Evolutionary conservation across 2,113 vertebrate species (phyloP).

Genomic region (Macrotus californicus): DNA sequence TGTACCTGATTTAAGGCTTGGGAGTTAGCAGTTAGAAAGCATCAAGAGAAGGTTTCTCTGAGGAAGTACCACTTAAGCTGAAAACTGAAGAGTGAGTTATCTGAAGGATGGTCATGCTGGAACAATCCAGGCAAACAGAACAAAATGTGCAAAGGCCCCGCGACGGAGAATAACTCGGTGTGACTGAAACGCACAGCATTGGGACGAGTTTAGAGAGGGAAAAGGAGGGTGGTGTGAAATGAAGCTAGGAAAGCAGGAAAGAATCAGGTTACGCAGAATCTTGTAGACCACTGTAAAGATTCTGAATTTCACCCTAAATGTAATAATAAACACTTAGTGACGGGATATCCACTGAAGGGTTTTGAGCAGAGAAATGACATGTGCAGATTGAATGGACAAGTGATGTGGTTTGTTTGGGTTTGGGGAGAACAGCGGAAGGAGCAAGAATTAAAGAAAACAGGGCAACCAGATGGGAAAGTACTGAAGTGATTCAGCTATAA

Average conservation of each 20-base stretch:
- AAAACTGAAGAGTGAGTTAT: conserved; percentile 24
- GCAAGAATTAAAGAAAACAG: not conserved
- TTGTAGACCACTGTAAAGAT: not conserved
- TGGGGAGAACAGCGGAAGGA: not conserved
- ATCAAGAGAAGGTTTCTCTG: not conserved
- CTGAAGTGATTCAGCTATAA: not conserved
- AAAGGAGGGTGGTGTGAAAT: not conserved
- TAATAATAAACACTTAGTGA: conserved; percentile 33
- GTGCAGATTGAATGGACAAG: not conserved
- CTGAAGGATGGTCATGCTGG: not conserved
- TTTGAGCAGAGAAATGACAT: conserved; percentile 35
- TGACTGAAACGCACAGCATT: conserved; percentile 23
- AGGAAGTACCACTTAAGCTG: conserved; percentile 9
- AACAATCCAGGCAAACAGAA: not conserved
- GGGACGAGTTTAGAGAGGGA: not conserved
- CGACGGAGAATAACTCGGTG: not conserved
- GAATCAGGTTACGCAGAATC: not conserved
- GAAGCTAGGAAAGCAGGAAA: not conserved
- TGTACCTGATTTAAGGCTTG: not conserved
- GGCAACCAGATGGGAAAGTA: not conserved
- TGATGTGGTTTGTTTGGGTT: not conserved
- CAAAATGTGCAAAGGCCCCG: not conserved
- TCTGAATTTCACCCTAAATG: conserved; percentile 15
- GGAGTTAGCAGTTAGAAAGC: not conserved
- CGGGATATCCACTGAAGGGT: not conserved